Evolutionary conservation across 1,140 invertebrate species (phyloP).

Genomic region (Hyposmocoma kahamanoa): DNA sequence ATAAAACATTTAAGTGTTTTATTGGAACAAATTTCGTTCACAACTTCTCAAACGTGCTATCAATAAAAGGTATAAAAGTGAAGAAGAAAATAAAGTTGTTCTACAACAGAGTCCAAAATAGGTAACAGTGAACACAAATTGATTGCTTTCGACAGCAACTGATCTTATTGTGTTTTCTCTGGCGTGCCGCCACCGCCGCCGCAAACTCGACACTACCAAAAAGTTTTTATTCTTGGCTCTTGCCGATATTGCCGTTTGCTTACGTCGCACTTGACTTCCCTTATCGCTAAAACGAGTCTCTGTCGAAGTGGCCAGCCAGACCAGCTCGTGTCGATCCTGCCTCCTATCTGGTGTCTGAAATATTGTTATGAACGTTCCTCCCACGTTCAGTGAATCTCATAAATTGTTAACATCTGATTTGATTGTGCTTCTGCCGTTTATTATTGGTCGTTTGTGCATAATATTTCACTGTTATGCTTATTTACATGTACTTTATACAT

Average conservation of each 20-base stretch:
- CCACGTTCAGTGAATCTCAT: not conserved
- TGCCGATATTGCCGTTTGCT: constrained; percentile 53
- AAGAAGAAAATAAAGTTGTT: not conserved
- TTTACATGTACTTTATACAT: too few species aligned
- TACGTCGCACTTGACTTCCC: constrained; percentile 25
- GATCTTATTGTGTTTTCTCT: constrained; percentile 62
- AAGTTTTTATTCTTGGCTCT: constrained; percentile 42
- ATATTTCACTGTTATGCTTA: too few species aligned
- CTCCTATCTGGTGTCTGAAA: constrained; percentile 3
- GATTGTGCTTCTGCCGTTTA: not conserved
- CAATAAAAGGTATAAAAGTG: not conserved
- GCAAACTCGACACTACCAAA: constrained; percentile 37
- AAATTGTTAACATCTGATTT: constrained; percentile 1
- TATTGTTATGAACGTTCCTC: constrained; percentile 4
- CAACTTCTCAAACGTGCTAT: too few species aligned
- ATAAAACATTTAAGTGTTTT: too few species aligned
- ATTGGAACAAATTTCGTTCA: too few species aligned
- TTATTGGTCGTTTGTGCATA: not conserved
- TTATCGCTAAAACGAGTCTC: constrained; percentile 12
- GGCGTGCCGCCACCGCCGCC: constrained; percentile 47
- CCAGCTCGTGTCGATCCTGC: not conserved
- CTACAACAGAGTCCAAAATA: constrained; percentile 34
- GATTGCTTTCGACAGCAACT: constrained; percentile 55
- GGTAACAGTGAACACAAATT: constrained; percentile 43
- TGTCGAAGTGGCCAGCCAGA: not conserved